Evolutionary conservation across 2,797 vertebrate species (phyloP), one percentile per base, ranked within the genome.

Genomic region (Synaphobranchus kaupii): DNA sequence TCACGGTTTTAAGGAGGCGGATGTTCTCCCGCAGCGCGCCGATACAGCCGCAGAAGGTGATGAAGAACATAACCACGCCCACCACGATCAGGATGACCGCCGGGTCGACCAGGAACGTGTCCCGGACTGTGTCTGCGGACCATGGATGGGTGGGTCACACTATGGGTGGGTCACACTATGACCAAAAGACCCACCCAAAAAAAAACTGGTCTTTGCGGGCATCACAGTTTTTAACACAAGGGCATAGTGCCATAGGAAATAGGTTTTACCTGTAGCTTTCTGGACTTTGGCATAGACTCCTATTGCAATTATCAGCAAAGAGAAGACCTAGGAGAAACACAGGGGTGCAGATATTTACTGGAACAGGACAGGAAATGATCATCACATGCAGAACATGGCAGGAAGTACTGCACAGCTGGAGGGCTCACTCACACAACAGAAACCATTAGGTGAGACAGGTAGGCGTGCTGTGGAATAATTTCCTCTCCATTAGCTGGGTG

Each of bases 1-100:
- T 91, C 94, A 97, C 96, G 71, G 93, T 95, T 91, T 95, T 96
- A 84, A 97, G 95, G 85, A 97, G 95, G 88, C 87, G 92, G 85
- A 96, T 96, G 93, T 97, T 96, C 92, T 96, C 95, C 90, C 95
- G 89, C 66, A 96, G 94, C 68, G 96, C 95, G 84, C 96, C 95
- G 47, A 96, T 95, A 89, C 96, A 97, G 44, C 96, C 95, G 3
- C 96, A 96, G 94, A 96, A 97, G 47, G 96, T 96, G 93, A 97
- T 95, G 94, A 96, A 96, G 94, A 97, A 97, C 95, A 96, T 96
- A 91, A 96, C 94, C 91, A 96, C 96, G 87, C 96, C 96, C 90
- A 96, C 94, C 88, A 95, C 94, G 83, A 97, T 96, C 86, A 97
- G 94, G 91, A 96, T 93, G 92, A 96, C 90, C 47, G 95, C 95